These are phyloP conservation scores for Reticulitermes speratus DNA, from an alignment of 1,140 invertebrate species.

Conservation along the genomic window DNA sequence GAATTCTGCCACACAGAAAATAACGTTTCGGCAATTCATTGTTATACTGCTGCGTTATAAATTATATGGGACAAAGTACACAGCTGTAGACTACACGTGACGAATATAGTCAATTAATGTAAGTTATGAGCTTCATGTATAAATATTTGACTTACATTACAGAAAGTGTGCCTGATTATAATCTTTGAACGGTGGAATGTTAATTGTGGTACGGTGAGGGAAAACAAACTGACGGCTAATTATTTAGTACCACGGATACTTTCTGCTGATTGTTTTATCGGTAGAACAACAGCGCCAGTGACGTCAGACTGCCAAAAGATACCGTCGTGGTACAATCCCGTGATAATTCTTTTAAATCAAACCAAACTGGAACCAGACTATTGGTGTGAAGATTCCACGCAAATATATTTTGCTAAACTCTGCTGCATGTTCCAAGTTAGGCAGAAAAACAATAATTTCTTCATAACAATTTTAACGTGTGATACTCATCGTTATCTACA, in stretches of 20 bases:
- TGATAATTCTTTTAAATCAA: not conserved
- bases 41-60: too few relatives aligned
- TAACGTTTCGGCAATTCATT: too few relatives aligned
- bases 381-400: not conserved
- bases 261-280: not conserved
- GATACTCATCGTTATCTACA: too few relatives aligned
- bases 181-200: not conserved
- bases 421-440: not conserved
- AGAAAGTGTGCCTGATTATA: not conserved
- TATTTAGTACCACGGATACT: not conserved
- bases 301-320: not conserved
- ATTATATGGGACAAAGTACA: too few relatives aligned
- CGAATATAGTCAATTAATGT: too few relatives aligned
- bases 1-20: too few relatives aligned
- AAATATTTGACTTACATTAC: not conserved
- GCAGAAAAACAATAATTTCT: not conserved
- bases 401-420: not conserved
- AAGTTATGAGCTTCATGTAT: not conserved
- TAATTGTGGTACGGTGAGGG: not conserved
- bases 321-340: not conserved
- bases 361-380: not conserved
- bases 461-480: too few relatives aligned
- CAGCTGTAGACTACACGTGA: too few relatives aligned
- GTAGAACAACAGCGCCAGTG: not conserved
- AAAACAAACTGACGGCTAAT: not conserved